Evolutionary conservation across 2,888 invertebrate genomes (phyloP).

Genomic region (Drosophila bunnanda): DNA sequence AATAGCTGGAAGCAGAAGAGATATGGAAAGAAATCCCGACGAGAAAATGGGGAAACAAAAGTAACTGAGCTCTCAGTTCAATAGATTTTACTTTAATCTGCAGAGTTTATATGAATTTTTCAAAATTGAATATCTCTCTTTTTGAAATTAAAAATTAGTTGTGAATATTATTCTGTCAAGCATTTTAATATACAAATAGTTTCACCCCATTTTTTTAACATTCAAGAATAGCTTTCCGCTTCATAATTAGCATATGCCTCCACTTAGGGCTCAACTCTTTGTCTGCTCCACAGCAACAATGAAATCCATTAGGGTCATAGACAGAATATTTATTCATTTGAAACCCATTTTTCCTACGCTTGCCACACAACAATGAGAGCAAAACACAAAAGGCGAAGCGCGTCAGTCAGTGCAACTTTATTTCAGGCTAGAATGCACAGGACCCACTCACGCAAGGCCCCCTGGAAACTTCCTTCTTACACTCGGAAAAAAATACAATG

Average conservation of each 20-base stretch:
- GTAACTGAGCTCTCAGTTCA: neutral
- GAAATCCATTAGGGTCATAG: conserved; percentile 64
- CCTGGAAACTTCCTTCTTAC: neutral
- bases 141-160: neutral
- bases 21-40: conserved; percentile 53
- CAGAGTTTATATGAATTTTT: neutral
- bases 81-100: conserved; percentile 13
- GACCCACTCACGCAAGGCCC: conserved; percentile 1
- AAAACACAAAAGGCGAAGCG: conserved; percentile 75
- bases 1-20: conserved; percentile 79
- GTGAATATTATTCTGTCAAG: too few species aligned
- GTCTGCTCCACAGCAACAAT: conserved; percentile 16
- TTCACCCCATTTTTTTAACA: neutral
- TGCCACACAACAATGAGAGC: conserved; percentile 79
- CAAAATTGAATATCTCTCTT: neutral
- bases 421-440: conserved; percentile 80
- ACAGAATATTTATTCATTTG: conserved; percentile 51
- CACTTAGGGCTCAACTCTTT: conserved; percentile 50
- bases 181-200: neutral
- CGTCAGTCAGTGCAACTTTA: conserved; percentile 78
- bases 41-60: neutral
- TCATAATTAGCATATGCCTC: conserved; percentile 69
- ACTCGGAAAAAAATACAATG: neutral
- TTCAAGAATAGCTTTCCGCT: neutral
- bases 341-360: conserved; percentile 54